Conservation (phyloP, 2,888 invertebrate species). For the Eristalis arbustorum region DNA sequence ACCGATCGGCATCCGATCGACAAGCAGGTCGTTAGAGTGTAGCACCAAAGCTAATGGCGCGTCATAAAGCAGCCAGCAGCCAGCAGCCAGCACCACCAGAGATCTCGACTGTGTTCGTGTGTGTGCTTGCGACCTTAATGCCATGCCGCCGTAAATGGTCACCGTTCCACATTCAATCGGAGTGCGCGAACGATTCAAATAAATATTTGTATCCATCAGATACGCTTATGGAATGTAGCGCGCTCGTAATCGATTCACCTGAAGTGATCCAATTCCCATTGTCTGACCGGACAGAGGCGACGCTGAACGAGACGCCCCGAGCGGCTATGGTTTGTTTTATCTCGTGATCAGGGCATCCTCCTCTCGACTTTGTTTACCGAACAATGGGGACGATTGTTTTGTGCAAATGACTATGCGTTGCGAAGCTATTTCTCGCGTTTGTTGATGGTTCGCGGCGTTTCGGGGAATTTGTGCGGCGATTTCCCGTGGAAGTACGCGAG, state of each 20-base stretch:
- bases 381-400: constrained; percentile 9
- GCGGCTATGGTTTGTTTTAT: neutral
- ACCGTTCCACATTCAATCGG: constrained; percentile 24
- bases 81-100: neutral
- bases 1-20: constrained; percentile 4
- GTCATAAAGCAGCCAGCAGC: constrained; percentile 10
- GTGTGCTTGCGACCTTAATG: constrained; percentile 35
- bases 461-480: neutral
- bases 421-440: neutral
- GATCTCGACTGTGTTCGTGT: neutral
- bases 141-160: constrained; percentile 38
- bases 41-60: constrained; percentile 1
- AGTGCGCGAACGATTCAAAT: neutral
- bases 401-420: constrained; percentile 1
- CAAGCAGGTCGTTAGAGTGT: neutral
- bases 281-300: neutral
- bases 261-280: constrained; percentile 37
- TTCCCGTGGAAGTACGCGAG: neutral
- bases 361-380: neutral
- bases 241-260: constrained; percentile 2
- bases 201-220: constrained; percentile 1
- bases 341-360: neutral
- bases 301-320: neutral
- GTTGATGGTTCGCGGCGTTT: neutral
- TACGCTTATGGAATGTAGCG: neutral